Evolutionary conservation across 2,888 invertebrate species (phyloP).

Genomic region (Drosophila quinaria): DNA sequence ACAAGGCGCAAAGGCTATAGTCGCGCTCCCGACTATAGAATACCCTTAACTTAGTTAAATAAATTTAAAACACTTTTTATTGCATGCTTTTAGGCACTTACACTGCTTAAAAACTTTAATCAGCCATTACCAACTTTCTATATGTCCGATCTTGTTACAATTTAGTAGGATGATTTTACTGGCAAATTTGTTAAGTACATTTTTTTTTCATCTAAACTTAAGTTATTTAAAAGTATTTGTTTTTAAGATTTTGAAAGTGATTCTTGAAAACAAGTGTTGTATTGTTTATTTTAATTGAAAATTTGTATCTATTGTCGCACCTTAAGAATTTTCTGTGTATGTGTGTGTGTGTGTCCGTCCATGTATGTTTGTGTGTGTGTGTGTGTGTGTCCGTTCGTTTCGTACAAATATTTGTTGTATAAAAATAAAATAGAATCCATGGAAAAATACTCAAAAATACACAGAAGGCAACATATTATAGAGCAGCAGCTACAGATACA

Average conservation of each 20-base stretch:
- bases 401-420: conserved; percentile 47
- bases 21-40: too few relatives aligned
- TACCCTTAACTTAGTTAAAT: too few relatives aligned
- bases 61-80: too few relatives aligned
- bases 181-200: too few relatives aligned
- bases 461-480: background rate
- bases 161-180: too few relatives aligned
- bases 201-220: background rate
- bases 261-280: background rate
- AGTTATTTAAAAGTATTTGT: background rate
- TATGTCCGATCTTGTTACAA: too few relatives aligned
- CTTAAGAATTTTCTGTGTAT: background rate
- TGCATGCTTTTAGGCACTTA: too few relatives aligned
- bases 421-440: conserved; percentile 49
- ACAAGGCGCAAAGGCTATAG: too few relatives aligned
- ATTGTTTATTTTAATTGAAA: background rate
- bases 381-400: conserved; percentile 32
- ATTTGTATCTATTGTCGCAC: background rate
- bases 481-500: background rate
- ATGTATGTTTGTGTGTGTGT: background rate
- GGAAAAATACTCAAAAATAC: conserved; percentile 18
- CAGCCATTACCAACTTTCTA: too few relatives aligned
- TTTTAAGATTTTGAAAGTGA: background rate
- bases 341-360: background rate
- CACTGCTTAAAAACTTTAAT: too few relatives aligned